These are phyloP conservation scores for Tragelaphus strepsiceros DNA, from an alignment of 2,113 vertebrate genomes.

Conservation along the genomic window DNA sequence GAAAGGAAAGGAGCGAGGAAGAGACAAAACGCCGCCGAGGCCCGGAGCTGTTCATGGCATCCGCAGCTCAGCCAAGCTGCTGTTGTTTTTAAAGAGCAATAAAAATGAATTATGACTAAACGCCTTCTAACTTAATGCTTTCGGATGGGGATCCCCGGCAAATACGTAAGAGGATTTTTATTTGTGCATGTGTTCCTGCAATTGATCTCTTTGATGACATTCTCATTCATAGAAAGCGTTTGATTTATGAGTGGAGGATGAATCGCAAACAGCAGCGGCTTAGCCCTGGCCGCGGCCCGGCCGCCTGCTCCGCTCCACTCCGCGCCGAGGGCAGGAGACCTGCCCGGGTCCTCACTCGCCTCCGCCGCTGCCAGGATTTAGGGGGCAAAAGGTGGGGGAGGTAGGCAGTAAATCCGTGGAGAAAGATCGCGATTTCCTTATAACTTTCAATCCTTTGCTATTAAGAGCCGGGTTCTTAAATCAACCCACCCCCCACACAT, in stretches of 20 bases:
- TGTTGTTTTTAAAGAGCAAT: conserved; percentile 95
- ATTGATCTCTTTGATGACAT: conserved; percentile 98
- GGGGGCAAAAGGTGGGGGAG: not conserved
- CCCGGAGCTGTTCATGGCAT: conserved; percentile 73
- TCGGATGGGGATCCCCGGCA: conserved; percentile 89
- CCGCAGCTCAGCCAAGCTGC: conserved; percentile 85
- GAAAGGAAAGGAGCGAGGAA: conserved; percentile 44
- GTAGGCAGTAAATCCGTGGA: not conserved
- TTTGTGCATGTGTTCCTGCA: conserved; percentile 95
- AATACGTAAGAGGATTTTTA: conserved; percentile 96
- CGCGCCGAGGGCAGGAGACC: not conserved
- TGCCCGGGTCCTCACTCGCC: not conserved
- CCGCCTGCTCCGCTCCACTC: conserved; percentile 26
- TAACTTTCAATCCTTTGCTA: conserved; percentile 17
- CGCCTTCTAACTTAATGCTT: conserved; percentile 88
- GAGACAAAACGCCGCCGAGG: conserved; percentile 42
- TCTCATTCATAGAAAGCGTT: conserved; percentile 95
- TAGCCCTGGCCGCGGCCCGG: conserved; percentile 76
- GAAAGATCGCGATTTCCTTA: not conserved
- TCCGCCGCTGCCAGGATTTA: not conserved
- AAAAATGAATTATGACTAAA: conserved; percentile 98
- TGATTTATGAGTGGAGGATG: conserved; percentile 98
- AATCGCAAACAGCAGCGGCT: conserved; percentile 76
- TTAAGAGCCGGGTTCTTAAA: conserved; percentile 34
- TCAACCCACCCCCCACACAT: conserved; percentile 57